phyloP scores from a whole-genome alignment of 2,888 invertebrate genomes.

The Torymus tubicola region DNA sequence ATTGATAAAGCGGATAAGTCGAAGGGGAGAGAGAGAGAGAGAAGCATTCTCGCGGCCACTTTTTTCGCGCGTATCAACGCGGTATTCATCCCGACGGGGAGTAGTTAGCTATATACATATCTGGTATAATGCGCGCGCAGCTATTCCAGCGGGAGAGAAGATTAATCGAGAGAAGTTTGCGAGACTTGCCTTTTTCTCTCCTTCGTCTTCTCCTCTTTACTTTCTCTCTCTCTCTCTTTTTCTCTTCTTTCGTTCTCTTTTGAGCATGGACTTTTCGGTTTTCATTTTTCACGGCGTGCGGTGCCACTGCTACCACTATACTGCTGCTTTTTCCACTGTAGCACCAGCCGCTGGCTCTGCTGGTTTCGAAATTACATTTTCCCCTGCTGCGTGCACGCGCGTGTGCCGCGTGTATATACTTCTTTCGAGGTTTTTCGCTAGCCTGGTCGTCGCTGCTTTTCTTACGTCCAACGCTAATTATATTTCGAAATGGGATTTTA shows the following conservation, averaged over 20 bases:
- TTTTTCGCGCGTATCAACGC: too few species aligned
- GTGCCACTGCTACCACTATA: too few species aligned
- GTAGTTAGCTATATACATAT: too few species aligned
- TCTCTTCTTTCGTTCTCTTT: background rate
- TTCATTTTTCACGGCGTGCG: background rate
- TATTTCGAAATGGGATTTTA: background rate
- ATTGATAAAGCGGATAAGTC: slow-evolving; percentile 25
- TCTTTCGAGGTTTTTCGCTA: background rate
- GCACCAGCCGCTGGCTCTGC: too few species aligned
- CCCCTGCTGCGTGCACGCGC: too few species aligned
- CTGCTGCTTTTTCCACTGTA: too few species aligned
- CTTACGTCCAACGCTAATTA: background rate
- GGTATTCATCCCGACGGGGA: too few species aligned
- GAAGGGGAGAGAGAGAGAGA: background rate
- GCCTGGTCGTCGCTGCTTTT: background rate
- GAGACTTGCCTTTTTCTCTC: background rate
- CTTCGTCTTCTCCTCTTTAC: background rate
- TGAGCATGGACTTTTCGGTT: background rate
- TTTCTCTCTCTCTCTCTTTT: background rate
- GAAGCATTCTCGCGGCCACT: too few species aligned
- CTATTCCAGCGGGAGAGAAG: slow-evolving; percentile 6
- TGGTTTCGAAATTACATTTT: too few species aligned
- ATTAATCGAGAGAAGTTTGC: slow-evolving; percentile 22
- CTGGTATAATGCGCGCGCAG: too few species aligned
- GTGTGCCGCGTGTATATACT: background rate